Conservation (phyloP, 2,888 invertebrate species). For the Xiphydria camelus region DNA sequence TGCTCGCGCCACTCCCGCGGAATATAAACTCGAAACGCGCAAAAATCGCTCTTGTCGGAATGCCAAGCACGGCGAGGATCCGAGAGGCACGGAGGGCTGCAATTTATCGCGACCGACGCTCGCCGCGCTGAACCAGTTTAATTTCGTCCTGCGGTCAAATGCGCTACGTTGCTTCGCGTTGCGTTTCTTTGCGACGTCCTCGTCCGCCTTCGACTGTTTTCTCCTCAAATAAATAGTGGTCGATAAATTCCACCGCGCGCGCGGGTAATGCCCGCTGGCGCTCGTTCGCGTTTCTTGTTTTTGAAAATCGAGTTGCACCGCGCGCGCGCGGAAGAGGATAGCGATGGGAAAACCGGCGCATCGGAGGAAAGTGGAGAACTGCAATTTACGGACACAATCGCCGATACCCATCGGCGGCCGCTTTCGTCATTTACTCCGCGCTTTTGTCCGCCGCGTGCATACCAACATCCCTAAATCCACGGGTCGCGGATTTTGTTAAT, state of each 20-base stretch:
- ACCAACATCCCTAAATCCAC: neutral
- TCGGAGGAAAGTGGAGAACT: neutral
- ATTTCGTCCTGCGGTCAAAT: neutral
- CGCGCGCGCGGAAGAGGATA: too few species aligned
- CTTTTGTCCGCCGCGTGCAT: neutral
- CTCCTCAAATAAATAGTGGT: neutral
- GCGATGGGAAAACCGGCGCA: neutral
- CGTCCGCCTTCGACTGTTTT: neutral
- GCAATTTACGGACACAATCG: neutral
- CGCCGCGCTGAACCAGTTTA: neutral
- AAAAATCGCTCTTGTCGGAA: too few species aligned
- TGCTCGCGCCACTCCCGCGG: too few species aligned
- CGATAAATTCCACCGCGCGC: neutral
- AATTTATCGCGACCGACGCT: neutral
- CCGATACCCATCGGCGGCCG: neutral
- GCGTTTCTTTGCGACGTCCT: neutral
- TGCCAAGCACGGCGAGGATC: too few species aligned
- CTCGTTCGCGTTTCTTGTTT: neutral
- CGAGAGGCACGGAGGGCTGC: neutral
- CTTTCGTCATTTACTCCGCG: neutral
- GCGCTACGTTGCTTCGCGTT: neutral
- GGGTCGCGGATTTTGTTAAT: conserved; percentile 4
- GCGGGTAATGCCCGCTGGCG: neutral
- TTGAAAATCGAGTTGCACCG: neutral
- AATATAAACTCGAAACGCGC: too few species aligned